phyloP scores from a whole-genome alignment of 2,888 invertebrate genomes.

The Toxonevra muliebris region DNA sequence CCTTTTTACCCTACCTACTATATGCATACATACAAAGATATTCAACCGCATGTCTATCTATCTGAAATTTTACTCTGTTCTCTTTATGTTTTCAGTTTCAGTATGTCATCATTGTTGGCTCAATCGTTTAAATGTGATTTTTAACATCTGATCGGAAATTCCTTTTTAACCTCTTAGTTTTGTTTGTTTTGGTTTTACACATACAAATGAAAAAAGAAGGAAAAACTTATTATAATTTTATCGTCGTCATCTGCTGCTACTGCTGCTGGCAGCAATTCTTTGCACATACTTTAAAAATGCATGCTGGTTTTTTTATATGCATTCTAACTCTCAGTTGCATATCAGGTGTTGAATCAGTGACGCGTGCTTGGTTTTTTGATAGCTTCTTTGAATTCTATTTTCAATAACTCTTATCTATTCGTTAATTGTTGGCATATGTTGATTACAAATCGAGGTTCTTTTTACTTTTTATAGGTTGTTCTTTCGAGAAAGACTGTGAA shows the following conservation, averaged over 20 bases:
- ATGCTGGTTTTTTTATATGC: not conserved
- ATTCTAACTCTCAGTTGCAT: not conserved
- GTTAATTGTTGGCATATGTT: too few species aligned
- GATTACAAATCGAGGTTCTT: too few species aligned
- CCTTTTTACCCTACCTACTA: not conserved
- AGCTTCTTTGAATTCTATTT: too few species aligned
- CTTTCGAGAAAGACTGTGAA: too few species aligned
- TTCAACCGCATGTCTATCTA: not conserved
- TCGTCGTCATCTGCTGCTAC: constrained; percentile 23
- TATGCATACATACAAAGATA: not conserved
- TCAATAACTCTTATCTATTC: too few species aligned
- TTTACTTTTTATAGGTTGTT: too few species aligned
- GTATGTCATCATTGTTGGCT: constrained; percentile 42
- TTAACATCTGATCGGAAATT: constrained; percentile 45
- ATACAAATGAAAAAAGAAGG: constrained; percentile 4
- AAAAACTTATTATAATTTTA: constrained; percentile 19
- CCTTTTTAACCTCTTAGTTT: constrained; percentile 25
- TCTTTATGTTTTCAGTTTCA: not conserved
- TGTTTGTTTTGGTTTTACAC: constrained; percentile 16
- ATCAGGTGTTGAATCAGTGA: not conserved
- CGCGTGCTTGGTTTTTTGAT: not conserved
- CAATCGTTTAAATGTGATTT: constrained; percentile 39
- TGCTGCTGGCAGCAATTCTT: not conserved
- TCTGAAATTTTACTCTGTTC: constrained; percentile 29
- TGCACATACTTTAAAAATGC: not conserved